phyloP scores from a whole-genome alignment of 1,140 invertebrate genomes.

The Ceratosolen solmsi region DNA sequence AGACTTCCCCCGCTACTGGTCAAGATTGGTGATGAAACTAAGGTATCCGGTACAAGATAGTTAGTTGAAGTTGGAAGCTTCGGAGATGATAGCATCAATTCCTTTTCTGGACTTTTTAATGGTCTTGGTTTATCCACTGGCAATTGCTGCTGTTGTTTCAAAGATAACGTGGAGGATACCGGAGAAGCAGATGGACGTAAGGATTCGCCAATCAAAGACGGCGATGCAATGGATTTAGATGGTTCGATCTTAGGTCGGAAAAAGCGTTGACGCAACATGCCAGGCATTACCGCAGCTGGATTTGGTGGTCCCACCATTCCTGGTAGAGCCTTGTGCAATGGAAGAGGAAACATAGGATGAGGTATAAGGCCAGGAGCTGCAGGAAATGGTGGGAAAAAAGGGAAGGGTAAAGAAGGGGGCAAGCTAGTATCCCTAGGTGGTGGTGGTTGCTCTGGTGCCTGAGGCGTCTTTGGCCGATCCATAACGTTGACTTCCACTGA shows the following conservation, averaged over 20 bases:
- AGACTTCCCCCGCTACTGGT: neutral
- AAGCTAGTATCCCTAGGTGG: constrained; percentile 74
- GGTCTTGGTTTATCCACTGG: neutral
- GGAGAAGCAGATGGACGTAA: constrained; percentile 1
- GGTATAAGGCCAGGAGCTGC: constrained; percentile 82
- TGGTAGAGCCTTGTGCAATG: constrained; percentile 58
- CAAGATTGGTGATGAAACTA: neutral
- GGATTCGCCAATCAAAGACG: constrained; percentile 16
- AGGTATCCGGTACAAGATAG: neutral
- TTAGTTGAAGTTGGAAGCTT: neutral
- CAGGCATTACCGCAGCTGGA: constrained; percentile 33
- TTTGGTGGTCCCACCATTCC: constrained; percentile 74
- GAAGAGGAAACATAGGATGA: constrained; percentile 70
- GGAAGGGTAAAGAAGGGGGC: constrained; percentile 70
- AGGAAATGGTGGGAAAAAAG: constrained; percentile 71
- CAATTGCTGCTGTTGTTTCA: constrained; percentile 22
- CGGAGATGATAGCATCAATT: neutral
- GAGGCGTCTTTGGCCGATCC: constrained; percentile 79
- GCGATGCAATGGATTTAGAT: neutral
- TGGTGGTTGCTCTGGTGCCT: constrained; percentile 67
- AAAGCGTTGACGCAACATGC: constrained; percentile 64
- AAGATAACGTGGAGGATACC: neutral
- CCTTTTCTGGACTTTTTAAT: constrained; percentile 12
- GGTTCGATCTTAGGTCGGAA: constrained; percentile 41
- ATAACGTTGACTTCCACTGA: constrained; percentile 63